phyloP scores from a whole-genome alignment of 2,113 vertebrate species.

The Mus spicilegus region DNA sequence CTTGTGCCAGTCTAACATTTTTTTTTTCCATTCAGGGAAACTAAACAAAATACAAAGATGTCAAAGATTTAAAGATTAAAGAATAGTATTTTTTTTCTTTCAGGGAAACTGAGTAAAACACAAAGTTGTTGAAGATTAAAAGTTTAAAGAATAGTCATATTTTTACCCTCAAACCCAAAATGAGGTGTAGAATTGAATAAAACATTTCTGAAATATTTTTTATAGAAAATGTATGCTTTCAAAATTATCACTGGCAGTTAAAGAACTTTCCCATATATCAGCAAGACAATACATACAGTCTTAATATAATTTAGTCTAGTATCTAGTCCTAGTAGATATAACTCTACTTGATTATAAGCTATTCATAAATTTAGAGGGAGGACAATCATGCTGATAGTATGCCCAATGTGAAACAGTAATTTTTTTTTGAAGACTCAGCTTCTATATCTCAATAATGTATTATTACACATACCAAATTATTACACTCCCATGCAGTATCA shows the following conservation, averaged over 20 bases:
- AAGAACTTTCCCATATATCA: conserved; percentile 31
- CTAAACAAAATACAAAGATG: too few relatives aligned
- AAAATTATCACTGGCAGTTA: background rate
- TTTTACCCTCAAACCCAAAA: background rate
- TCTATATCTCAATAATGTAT: background rate
- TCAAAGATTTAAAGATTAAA: background rate
- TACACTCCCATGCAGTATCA: background rate
- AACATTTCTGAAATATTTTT: conserved; percentile 24
- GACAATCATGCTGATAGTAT: background rate
- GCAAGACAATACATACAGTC: background rate
- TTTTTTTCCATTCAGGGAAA: background rate
- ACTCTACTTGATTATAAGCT: background rate
- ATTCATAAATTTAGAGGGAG: background rate
- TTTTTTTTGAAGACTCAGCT: background rate
- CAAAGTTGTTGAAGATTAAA: too few relatives aligned
- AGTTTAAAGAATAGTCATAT: background rate
- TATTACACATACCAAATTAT: background rate
- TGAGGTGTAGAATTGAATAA: background rate
- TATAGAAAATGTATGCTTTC: background rate
- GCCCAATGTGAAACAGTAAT: background rate
- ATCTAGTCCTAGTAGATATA: background rate
- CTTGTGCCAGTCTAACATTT: background rate
- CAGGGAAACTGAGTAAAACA: too few relatives aligned
- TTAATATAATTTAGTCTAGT: background rate
- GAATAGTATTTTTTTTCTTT: background rate